Evolutionary conservation across 2,797 vertebrate species (phyloP), one percentile per base, ranked within the genome.

Genomic region (Sparidentex hasta): DNA sequence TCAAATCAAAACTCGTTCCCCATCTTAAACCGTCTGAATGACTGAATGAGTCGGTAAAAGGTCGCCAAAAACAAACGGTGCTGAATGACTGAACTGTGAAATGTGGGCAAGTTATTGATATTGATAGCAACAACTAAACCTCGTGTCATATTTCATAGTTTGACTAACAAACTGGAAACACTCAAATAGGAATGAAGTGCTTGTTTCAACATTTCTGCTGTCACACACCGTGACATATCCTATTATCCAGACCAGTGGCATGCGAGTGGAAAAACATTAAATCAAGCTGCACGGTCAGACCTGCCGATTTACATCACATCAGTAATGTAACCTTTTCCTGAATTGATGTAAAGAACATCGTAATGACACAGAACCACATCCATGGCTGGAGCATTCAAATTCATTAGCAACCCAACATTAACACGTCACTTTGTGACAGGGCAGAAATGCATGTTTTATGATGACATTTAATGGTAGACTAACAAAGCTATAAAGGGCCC

Each of bases 241-340:
- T 70, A 64, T 84, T 82, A 78, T 72, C 75, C 76, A 84, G 77
- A 76, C 51, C 72, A 66, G 72, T 78, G 69, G 74, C 64, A 54
- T 9, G 46, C 33, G 7, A n/a, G 21, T 67, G 64, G 64, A 74
- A 74, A 79, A 75, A 71, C 71, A 66, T 71, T 57, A 73, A 57
- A 65, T 74, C 61, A 70, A 66, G 43, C 61, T 44, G 76, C 68
- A 54, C 62, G 74, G 81, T 84, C 67, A 74, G 71, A 73, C 61
- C 51, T 46, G 81, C 91, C 92, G 91, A 95, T 96, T 95, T 95
- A 92, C 93, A 94, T 95, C 95, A 95, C 91, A 95, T 96, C 95
- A 92, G 61, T 86, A 91, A 33, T 33, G 90, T 95, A 95, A 95
- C 95, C 94, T 96, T 96, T 96, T 92, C 81, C 78, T 72, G 80